Conservation (phyloP, 2,888 invertebrate genomes). For the Chesias legatella region DNA sequence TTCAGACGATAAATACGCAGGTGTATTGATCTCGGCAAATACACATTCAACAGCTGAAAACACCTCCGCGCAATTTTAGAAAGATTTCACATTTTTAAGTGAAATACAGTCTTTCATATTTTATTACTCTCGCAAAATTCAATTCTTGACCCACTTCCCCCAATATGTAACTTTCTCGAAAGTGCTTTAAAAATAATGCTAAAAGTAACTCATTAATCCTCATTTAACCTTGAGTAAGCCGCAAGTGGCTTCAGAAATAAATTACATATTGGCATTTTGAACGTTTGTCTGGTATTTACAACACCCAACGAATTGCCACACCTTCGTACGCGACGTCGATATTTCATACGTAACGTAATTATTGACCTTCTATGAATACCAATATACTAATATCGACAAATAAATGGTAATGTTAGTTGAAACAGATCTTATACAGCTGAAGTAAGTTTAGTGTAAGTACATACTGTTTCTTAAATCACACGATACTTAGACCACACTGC, state of each 20-base stretch:
- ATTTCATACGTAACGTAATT: constrained; percentile 21
- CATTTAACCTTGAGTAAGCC: constrained; percentile 17
- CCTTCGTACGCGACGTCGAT: constrained; percentile 26
- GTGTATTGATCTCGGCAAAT: too few relatives aligned
- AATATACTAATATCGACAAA: constrained; percentile 11
- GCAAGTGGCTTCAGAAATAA: constrained; percentile 15
- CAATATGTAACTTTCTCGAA: constrained; percentile 4
- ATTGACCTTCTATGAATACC: constrained; percentile 24
- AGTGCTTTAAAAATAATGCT: constrained; percentile 1
- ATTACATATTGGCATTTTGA: constrained; percentile 26
- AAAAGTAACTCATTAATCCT: constrained; percentile 2
- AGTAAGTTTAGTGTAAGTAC: too few relatives aligned
- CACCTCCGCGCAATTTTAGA: too few relatives aligned
- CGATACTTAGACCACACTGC: too few relatives aligned
- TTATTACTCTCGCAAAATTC: background rate
- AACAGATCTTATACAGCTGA: too few relatives aligned
- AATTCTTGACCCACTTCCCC: constrained; percentile 10
- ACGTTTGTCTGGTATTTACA: constrained; percentile 31
- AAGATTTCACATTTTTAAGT: too few relatives aligned
- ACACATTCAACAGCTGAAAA: too few relatives aligned
- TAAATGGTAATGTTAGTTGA: too few relatives aligned
- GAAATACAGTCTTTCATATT: too few relatives aligned
- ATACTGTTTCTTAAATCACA: too few relatives aligned
- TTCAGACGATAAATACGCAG: too few relatives aligned
- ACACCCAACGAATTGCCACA: constrained; percentile 30